phyloP scores from a whole-genome alignment of 2,888 invertebrate genomes.

The Acleris holmiana region DNA sequence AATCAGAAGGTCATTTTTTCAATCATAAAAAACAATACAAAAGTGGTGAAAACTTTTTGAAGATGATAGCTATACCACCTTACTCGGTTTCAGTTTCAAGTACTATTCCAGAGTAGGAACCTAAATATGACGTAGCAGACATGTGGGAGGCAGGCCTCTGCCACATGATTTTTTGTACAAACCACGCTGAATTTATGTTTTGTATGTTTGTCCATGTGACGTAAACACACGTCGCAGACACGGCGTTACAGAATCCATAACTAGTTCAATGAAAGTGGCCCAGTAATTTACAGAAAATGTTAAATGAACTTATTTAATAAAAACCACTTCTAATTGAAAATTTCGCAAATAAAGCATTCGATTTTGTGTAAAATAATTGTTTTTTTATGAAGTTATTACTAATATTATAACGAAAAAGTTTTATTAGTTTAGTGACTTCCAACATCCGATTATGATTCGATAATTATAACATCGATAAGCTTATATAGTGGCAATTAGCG shows the following conservation, averaged over 20 bases:
- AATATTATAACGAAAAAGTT: not conserved
- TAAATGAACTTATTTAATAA: too few species aligned
- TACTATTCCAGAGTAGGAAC: not conserved
- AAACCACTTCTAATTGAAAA: too few species aligned
- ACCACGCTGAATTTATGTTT: conserved; percentile 48
- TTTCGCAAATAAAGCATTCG: too few species aligned
- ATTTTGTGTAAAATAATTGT: too few species aligned
- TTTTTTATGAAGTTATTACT: not conserved
- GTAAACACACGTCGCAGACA: conserved; percentile 27
- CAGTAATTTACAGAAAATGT: conserved; percentile 9
- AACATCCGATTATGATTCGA: conserved; percentile 49
- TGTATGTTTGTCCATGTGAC: conserved; percentile 47
- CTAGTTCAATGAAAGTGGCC: not conserved
- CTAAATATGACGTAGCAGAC: conserved; percentile 37
- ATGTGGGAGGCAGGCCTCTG: conserved; percentile 58
- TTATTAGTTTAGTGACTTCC: conserved; percentile 26
- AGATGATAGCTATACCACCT: too few species aligned
- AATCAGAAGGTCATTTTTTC: too few species aligned
- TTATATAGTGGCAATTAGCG: conserved; percentile 68
- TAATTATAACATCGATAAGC: conserved; percentile 57
- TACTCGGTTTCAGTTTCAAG: too few species aligned
- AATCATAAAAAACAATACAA: too few species aligned
- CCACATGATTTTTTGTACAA: conserved; percentile 42
- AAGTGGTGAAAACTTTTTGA: too few species aligned
- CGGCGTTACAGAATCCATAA: not conserved